Evolutionary conservation across 1,140 invertebrate species (phyloP).

Genomic region (Calosoma granatense): DNA sequence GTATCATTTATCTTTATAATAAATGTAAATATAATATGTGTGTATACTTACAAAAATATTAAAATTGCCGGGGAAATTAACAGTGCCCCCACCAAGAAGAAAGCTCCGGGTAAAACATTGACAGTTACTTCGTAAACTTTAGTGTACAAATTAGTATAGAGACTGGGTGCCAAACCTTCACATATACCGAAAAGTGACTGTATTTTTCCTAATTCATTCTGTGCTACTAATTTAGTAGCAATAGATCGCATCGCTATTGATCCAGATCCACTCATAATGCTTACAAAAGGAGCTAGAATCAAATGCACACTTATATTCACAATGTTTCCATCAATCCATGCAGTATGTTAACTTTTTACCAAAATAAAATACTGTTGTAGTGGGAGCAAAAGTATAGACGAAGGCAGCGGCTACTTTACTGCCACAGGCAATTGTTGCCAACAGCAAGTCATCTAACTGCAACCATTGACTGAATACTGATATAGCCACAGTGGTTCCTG

Average conservation of each 20-base stretch:
- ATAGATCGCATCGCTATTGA: conserved; percentile 42
- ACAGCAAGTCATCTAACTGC: conserved; percentile 34
- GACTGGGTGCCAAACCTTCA: conserved; percentile 38
- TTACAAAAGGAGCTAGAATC: conserved; percentile 34
- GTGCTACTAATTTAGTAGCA: conserved; percentile 44
- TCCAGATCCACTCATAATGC: conserved; percentile 42
- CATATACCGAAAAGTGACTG: conserved; percentile 43
- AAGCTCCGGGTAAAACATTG: conserved; percentile 33
- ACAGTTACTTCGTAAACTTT: conserved; percentile 36
- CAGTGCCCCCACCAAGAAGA: conserved; percentile 36
- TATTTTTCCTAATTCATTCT: conserved; percentile 45
- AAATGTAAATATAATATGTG: too few relatives aligned
- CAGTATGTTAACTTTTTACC: conserved; percentile 2
- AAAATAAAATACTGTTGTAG: conserved; percentile 31
- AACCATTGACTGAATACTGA: conserved; percentile 34
- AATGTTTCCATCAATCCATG: not conserved
- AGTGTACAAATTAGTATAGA: conserved; percentile 40
- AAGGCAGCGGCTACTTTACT: conserved; percentile 33
- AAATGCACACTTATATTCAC: not conserved
- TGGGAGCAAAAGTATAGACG: conserved; percentile 34
- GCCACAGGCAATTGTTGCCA: conserved; percentile 34
- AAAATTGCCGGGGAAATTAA: conserved; percentile 36
- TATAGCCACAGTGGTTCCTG: conserved; percentile 36
- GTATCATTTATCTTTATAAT: too few relatives aligned
- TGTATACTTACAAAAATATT: conserved; percentile 38